Evolutionary conservation across 2,888 invertebrate species (phyloP).

Genomic region (Parnassius apollo): DNA sequence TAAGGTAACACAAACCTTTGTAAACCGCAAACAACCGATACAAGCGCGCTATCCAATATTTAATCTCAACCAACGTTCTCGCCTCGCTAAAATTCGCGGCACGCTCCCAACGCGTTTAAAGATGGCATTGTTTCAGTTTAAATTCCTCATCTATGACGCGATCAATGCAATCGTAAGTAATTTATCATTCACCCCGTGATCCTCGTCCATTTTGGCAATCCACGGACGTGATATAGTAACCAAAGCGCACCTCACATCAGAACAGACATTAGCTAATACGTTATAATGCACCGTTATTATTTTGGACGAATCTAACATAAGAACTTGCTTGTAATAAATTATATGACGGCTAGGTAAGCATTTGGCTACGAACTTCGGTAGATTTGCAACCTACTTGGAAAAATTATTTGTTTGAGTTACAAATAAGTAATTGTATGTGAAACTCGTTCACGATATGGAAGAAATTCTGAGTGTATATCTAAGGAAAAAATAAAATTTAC

Average conservation of each 20-base stretch:
- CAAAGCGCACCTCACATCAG: not conserved
- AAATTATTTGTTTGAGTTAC: too few species aligned
- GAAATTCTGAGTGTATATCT: too few species aligned
- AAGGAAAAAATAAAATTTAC: too few species aligned
- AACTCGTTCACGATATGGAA: too few species aligned
- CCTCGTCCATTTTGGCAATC: slow-evolving; percentile 61
- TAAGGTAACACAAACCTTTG: not conserved
- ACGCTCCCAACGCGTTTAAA: slow-evolving; percentile 54
- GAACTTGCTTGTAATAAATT: too few species aligned
- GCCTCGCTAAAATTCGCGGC: slow-evolving; percentile 46
- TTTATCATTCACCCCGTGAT: slow-evolving; percentile 51
- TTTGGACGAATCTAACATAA: not conserved
- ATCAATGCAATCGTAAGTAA: slow-evolving; percentile 45
- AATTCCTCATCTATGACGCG: slow-evolving; percentile 72
- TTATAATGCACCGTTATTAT: slow-evolving; percentile 18
- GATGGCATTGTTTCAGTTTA: slow-evolving; percentile 73
- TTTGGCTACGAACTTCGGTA: too few species aligned
- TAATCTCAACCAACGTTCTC: slow-evolving; percentile 24
- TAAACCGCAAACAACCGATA: slow-evolving; percentile 3
- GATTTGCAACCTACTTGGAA: too few species aligned
- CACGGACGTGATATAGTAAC: slow-evolving; percentile 18
- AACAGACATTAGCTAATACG: slow-evolving; percentile 23
- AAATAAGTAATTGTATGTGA: too few species aligned
- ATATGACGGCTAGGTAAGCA: too few species aligned
- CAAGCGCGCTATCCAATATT: slow-evolving; percentile 19